Evolutionary conservation across 2,113 vertebrate genomes (phyloP), one percentile per base, ranked within the genome.

Genomic region (Mormyrus iriodes): DNA sequence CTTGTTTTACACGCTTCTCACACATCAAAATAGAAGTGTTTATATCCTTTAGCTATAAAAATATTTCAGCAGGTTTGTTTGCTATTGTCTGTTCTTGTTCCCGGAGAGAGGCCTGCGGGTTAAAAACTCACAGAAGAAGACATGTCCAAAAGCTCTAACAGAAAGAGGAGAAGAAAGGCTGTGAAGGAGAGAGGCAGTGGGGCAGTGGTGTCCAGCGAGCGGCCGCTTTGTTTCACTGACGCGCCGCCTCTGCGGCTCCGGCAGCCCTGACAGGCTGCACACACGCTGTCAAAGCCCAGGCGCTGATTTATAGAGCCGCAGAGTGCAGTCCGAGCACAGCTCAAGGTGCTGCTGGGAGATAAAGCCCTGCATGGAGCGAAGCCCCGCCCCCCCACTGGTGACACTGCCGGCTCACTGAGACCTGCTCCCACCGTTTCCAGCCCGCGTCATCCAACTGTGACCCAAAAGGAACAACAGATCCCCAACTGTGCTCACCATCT

Each of bases 61-160:
- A 79, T 86, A 48, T 86, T 46, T 48, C 10, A 12, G 24, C 82
- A 52, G 53, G 53, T 88, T 48, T 21, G 55, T 86, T 88, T 69
- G n/a, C 61, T 69, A 69, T 31, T 69, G 61, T 69, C 61, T 69
- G 61, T 31, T n/a, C 61, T 69, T 69, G 61, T 69, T 31, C 94
- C 94, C 95, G 96, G 95, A 93, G 95, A 95, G 96, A 94, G 95
- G 96, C 93, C 96, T 95, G 94, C 94, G 95, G 96, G 95, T 93
- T 94, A 88, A 89, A 53, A 88, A 88, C 94, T 96, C 96, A 97
- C 97, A 95, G 98, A 98, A 97, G 96, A 91, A 88, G 95, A 97
- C 95, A 95, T 96, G 95, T 96, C 95, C 95, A 95, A 95, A 95
- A 94, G 95, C 96, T 96, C 96, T 91, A 94, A 96, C 95, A 96